Conservation (phyloP, 2,797 vertebrate genomes). For the Peromyscus melanophrys region DNA sequence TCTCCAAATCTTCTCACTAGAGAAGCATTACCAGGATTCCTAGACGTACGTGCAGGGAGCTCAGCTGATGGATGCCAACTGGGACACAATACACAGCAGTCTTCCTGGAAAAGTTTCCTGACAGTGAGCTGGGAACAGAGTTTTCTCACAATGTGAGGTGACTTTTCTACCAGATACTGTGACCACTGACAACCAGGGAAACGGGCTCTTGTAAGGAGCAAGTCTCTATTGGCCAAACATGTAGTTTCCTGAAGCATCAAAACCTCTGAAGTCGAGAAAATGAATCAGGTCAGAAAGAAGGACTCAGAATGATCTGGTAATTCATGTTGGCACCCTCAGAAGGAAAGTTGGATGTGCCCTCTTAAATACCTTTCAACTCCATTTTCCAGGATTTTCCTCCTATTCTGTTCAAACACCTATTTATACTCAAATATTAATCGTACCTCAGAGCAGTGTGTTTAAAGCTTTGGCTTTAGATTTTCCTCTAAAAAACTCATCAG, state of each 20-base stretch:
- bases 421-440: conserved; percentile 54
- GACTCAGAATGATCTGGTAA: conserved; percentile 55
- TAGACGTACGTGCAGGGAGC: background rate
- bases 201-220: background rate
- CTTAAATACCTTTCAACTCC: conserved; percentile 36
- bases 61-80: background rate
- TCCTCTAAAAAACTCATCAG: conserved; percentile 62
- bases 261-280: conserved; percentile 28
- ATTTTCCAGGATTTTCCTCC: conserved; percentile 60
- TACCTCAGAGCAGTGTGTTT: conserved; percentile 10
- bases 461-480: conserved; percentile 65
- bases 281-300: conserved; percentile 46
- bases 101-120: background rate
- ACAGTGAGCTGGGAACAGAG: background rate
- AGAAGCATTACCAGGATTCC: background rate
- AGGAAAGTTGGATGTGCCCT: conserved; percentile 48
- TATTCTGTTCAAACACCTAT: conserved; percentile 29
- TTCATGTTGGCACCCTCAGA: conserved; percentile 63
- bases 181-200: conserved; percentile 8
- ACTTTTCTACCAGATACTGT: conserved; percentile 37
- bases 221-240: conserved; percentile 25
- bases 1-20: conserved; percentile 18
- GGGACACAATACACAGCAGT: background rate
- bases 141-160: conserved; percentile 30
- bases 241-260: conserved; percentile 62